Percentiles rank a stretch among this genome's conserved stretches.
Conservation (phyloP, 2,888 invertebrate genomes). For the Tetropium fuscum region DNA sequence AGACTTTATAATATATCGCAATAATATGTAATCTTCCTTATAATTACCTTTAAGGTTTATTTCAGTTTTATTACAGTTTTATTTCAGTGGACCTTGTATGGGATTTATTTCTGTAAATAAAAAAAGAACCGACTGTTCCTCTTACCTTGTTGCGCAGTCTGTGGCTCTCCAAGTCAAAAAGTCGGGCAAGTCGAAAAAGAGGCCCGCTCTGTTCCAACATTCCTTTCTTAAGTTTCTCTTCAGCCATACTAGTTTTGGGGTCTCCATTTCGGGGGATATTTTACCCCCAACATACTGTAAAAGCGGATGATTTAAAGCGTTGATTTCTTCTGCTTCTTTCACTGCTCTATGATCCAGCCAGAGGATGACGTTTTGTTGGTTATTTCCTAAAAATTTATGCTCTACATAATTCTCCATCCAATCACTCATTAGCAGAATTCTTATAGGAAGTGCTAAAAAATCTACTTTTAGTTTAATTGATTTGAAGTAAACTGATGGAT, state of each 20-base stretch:
- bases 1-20: too few species aligned
- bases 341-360: conserved; percentile 95
- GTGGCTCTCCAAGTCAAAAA: conserved; percentile 95
- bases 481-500: too few species aligned
- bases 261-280: conserved; percentile 97
- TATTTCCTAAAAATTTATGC: conserved; percentile 69
- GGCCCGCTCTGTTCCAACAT: conserved; percentile 78
- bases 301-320: conserved; percentile 78
- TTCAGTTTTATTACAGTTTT: too few species aligned
- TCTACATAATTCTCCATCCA: too few species aligned
- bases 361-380: conserved; percentile 85
- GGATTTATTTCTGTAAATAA: too few species aligned
- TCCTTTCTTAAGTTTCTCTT: conserved; percentile 76
- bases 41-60: too few species aligned
- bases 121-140: too few species aligned
- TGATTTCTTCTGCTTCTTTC: conserved; percentile 84
- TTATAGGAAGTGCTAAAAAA: too few species aligned
- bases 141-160: conserved; percentile 74
- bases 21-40: too few species aligned
- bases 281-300: conserved; percentile 90
- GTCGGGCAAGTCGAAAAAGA: conserved; percentile 93
- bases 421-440: too few species aligned
- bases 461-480: too few species aligned
- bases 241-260: conserved; percentile 94
- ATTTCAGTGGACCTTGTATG: too few species aligned